Percentiles rank a stretch among this genome's conserved stretches.
Evolutionary conservation across 1,140 invertebrate species (phyloP).

Genomic region (Holcopasites calliopsidis): DNA sequence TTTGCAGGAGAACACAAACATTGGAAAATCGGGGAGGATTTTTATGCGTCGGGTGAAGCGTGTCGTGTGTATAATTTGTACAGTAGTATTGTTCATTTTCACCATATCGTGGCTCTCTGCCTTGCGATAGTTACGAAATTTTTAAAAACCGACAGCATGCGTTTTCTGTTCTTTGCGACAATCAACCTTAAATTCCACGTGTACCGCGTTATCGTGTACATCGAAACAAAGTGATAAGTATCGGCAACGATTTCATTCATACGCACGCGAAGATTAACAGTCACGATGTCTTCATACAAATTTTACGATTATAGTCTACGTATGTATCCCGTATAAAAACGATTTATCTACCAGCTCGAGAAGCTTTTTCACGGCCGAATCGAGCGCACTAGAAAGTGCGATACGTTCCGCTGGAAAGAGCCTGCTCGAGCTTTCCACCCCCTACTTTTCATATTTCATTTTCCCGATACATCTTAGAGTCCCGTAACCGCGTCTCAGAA

Average conservation of each 20-base stretch:
- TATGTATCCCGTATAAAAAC: not conserved
- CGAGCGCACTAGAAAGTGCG: too few relatives aligned
- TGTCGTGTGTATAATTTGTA: slow-evolving; percentile 19
- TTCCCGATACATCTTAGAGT: not conserved
- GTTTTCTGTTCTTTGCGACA: not conserved
- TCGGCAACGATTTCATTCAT: slow-evolving; percentile 11
- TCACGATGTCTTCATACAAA: not conserved
- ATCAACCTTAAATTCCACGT: not conserved
- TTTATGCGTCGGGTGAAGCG: not conserved
- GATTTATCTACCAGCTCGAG: not conserved
- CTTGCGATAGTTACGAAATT: not conserved
- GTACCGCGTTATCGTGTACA: not conserved
- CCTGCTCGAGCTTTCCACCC: too few relatives aligned
- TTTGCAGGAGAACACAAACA: not conserved
- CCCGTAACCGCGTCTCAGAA: not conserved
- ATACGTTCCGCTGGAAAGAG: too few relatives aligned
- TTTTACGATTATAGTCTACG: not conserved
- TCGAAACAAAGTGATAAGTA: not conserved
- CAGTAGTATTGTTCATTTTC: slow-evolving; percentile 2
- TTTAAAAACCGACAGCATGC: not conserved
- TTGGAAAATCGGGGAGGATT: not conserved
- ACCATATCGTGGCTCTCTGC: not conserved
- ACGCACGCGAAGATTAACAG: not conserved
- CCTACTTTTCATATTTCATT: too few relatives aligned
- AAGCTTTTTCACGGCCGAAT: slow-evolving; percentile 8